phyloP scores from a whole-genome alignment of 2,113 vertebrate genomes.

The Zosterops japonicus region DNA sequence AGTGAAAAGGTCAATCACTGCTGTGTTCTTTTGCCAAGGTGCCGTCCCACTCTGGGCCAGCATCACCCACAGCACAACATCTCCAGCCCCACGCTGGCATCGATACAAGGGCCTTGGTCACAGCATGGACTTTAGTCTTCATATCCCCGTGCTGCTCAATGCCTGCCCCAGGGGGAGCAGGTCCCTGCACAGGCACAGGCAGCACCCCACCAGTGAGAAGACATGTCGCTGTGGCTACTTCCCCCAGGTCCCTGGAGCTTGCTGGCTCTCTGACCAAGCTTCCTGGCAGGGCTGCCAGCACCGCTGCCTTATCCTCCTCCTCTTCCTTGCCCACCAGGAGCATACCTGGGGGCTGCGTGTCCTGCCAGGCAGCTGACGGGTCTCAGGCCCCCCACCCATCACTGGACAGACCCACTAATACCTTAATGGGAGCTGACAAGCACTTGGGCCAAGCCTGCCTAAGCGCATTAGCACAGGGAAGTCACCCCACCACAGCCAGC shows the following conservation, averaged over 20 bases:
- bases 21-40: fast-evolving
- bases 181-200: not conserved
- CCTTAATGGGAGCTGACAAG: conserved; percentile 8
- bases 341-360: not conserved
- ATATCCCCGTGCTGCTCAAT: fast-evolving
- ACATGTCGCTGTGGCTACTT: fast-evolving
- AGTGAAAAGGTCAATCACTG: not conserved
- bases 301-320: not conserved
- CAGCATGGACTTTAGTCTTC: not conserved
- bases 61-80: not conserved
- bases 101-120: fast-evolving
- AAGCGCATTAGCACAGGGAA: not conserved
- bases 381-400: not conserved
- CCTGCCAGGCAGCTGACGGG: fast-evolving
- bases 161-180: not conserved
- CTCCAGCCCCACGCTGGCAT: not conserved
- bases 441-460: not conserved
- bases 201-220: fast-evolving
- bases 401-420: not conserved
- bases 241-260: not conserved
- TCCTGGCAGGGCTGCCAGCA: not conserved
- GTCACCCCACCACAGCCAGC: not conserved
- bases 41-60: not conserved
- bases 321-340: not conserved
- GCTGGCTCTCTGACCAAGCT: not conserved